These are phyloP conservation scores for Cabera pusaria DNA, from an alignment of 2,888 invertebrate species.

Conservation along the genomic window DNA sequence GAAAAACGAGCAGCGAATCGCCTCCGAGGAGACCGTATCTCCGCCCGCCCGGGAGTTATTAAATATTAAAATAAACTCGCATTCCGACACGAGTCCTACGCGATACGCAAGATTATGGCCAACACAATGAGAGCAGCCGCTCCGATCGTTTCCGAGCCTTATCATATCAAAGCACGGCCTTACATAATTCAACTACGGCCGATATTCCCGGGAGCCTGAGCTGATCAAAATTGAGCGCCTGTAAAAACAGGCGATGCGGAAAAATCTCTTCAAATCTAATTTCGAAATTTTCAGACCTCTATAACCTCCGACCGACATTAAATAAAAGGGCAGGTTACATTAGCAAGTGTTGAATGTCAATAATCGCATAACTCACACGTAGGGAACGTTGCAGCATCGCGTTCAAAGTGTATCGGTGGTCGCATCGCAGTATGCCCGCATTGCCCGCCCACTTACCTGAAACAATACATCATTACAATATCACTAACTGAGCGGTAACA, in stretches of 20 bases:
- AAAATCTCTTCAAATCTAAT: conserved; percentile 26
- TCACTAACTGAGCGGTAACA: conserved; percentile 51
- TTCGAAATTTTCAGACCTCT: conserved; percentile 14
- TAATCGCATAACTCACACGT: conserved; percentile 64
- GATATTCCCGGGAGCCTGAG: conserved; percentile 47
- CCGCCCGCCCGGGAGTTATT: conserved; percentile 75
- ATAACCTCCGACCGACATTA: conserved; percentile 17
- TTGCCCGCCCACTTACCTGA: conserved; percentile 81
- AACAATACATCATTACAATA: conserved; percentile 82
- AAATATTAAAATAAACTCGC: conserved; percentile 83
- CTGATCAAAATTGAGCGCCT: conserved; percentile 58
- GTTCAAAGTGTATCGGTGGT: conserved; percentile 61
- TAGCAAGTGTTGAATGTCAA: conserved; percentile 44
- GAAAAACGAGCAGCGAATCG: conserved; percentile 76
- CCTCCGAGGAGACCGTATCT: conserved; percentile 75
- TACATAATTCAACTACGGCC: conserved; percentile 66
- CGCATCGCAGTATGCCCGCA: conserved; percentile 58
- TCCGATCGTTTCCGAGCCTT: conserved; percentile 69
- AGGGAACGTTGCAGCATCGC: conserved; percentile 56
- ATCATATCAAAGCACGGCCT: conserved; percentile 74
- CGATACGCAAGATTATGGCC: conserved; percentile 77
- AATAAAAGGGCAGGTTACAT: conserved; percentile 31
- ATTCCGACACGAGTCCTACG: conserved; percentile 78
- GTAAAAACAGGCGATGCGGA: conserved; percentile 43
- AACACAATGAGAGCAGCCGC: conserved; percentile 77